Conservation (phyloP, 37 sponge, comb jelly and placozoan species). For the Amphimedon queenslandica region DNA sequence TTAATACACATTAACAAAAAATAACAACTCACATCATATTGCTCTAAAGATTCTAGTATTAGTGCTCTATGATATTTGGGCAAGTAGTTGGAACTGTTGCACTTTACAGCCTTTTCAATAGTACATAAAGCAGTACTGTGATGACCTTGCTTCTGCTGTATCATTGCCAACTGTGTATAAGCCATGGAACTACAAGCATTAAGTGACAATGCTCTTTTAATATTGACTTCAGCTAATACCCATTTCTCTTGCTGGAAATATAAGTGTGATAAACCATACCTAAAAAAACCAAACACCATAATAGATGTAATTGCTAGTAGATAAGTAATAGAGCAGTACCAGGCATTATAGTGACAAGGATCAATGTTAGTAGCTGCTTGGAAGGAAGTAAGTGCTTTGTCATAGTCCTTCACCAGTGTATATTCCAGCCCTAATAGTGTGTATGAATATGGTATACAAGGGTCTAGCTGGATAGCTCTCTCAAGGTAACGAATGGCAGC, state of each 20-base stretch:
- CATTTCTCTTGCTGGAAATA: slow-evolving; percentile 83
- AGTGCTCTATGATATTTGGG: slow-evolving; percentile 51
- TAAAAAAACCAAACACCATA: slow-evolving; percentile 9
- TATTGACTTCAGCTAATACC: slow-evolving; percentile 58
- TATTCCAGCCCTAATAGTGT: slow-evolving; percentile 88
- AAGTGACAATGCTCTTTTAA: slow-evolving; percentile 61
- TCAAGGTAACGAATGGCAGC: slow-evolving; percentile 83
- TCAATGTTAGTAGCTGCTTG: slow-evolving; percentile 60
- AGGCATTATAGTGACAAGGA: slow-evolving; percentile 87
- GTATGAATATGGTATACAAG: slow-evolving; percentile 74
- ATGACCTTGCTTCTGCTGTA: slow-evolving; percentile 43
- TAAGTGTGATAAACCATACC: slow-evolving; percentile 89
- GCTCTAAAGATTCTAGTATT: slow-evolving; percentile 20
- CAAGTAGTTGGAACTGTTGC: slow-evolving; percentile 55
- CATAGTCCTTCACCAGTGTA: slow-evolving; percentile 62
- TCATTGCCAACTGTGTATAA: slow-evolving; percentile 78
- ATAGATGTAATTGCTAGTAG: neutral
- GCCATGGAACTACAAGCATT: slow-evolving; percentile 73
- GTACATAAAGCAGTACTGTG: slow-evolving; percentile 51
- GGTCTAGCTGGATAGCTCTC: slow-evolving; percentile 67
- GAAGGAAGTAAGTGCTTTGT: slow-evolving; percentile 71
- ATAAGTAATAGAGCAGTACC: too few species aligned
- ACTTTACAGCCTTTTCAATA: slow-evolving; percentile 52
- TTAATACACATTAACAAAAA: neutral
- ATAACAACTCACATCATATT: slow-evolving; percentile 20